Percentiles rank a stretch among this genome's conserved stretches.
phyloP scores from a whole-genome alignment of 2,113 vertebrate species.

The Alligator mississippiensis region DNA sequence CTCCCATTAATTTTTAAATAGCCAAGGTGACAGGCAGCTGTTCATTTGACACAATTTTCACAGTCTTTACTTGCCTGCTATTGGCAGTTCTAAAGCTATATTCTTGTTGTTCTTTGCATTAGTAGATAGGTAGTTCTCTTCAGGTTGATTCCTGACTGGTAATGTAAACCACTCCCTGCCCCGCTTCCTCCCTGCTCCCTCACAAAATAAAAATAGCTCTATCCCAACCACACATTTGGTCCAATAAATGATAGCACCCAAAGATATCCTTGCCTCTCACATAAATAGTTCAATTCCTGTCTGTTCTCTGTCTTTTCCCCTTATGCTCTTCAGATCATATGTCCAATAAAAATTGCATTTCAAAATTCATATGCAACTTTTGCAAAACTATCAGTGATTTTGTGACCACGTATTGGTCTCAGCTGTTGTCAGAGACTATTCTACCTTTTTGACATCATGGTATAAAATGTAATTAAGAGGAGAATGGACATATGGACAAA shows the following conservation, averaged over 20 bases:
- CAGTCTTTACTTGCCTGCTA: neutral
- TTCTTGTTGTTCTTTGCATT: neutral
- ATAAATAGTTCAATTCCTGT: too few species aligned
- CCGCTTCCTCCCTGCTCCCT: neutral
- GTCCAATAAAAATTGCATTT: neutral
- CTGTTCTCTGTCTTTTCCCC: neutral
- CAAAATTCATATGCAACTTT: neutral
- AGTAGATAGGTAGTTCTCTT: neutral
- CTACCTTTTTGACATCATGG: neutral
- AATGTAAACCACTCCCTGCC: neutral
- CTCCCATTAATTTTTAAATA: neutral
- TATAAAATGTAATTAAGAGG: neutral
- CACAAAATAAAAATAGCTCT: too few species aligned
- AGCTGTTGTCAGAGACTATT: neutral
- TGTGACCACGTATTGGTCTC: neutral
- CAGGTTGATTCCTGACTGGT: neutral
- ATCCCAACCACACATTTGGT: too few species aligned
- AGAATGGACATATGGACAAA: neutral
- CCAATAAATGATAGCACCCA: too few species aligned
- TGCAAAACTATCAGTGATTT: neutral
- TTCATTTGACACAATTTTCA: neutral
- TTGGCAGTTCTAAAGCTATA: neutral
- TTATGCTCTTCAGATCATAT: neutral
- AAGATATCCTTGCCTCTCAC: too few species aligned
- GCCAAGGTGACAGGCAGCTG: neutral